These are phyloP conservation scores for Ammodramus savannarum DNA, from an alignment of 2,113 vertebrate genomes.

Conservation along the genomic window DNA sequence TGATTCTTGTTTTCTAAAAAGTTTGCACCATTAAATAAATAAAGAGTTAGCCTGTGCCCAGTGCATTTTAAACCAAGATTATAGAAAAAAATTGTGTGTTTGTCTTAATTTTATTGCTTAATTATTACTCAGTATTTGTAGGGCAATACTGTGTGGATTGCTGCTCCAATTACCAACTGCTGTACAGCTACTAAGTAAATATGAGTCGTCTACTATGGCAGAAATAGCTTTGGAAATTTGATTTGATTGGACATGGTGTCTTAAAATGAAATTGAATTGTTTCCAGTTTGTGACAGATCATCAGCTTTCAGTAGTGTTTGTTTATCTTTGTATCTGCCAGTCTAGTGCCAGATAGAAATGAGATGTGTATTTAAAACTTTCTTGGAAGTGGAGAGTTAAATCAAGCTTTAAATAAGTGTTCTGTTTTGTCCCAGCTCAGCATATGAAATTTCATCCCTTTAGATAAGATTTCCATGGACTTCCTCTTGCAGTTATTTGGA, in stretches of 20 bases:
- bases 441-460: slow-evolving; percentile 9
- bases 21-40: neutral
- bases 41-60: neutral
- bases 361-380: neutral
- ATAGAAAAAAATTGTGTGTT: neutral
- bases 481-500: neutral
- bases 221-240: slow-evolving; percentile 6
- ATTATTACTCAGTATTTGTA: neutral
- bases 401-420: neutral
- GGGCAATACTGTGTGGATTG: neutral
- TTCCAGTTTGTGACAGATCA: neutral
- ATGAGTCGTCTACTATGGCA: neutral
- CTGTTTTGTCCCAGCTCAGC: neutral
- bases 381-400: neutral
- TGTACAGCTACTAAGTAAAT: neutral
- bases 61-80: neutral
- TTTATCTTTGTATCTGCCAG: neutral
- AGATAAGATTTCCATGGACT: neutral
- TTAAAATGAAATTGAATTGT: neutral
- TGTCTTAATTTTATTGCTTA: neutral
- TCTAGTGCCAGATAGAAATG: neutral
- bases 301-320: neutral
- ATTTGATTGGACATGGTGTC: neutral
- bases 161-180: neutral
- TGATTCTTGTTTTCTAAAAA: neutral